A percentile compares a stretch with the other conserved stretches of the same genome.
phyloP scores from a whole-genome alignment of 2,797 vertebrate genomes.

The Micromesistius poutassou region DNA sequence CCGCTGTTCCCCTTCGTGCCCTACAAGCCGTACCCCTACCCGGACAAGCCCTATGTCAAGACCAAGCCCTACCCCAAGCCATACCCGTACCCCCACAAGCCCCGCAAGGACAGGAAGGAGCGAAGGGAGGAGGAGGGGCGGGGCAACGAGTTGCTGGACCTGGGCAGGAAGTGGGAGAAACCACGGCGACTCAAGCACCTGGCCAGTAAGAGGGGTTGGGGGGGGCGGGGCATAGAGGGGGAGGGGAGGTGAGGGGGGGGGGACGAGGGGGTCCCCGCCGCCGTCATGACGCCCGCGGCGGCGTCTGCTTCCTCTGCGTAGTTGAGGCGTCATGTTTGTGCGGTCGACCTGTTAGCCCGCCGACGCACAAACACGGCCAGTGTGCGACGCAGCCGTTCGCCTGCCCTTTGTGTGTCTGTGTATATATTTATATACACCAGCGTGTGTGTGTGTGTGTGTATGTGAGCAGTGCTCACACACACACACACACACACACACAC shows the following conservation, averaged over 20 bases:
- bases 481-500: too few species aligned
- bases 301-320: conserved; percentile 44
- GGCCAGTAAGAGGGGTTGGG: conserved; percentile 73
- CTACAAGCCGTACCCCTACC: conserved; percentile 61
- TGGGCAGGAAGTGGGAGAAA: conserved; percentile 69
- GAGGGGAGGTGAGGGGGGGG: conserved; percentile 62
- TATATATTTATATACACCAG: conserved; percentile 47
- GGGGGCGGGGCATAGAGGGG: conserved; percentile 46
- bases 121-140: conserved; percentile 50
- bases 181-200: conserved; percentile 64
- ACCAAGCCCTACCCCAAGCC: conserved; percentile 48
- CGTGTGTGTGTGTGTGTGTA: conserved; percentile 31
- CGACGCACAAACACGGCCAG: conserved; percentile 62
- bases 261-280: not conserved
- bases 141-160: conserved; percentile 72
- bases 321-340: conserved; percentile 60
- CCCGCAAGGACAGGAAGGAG: conserved; percentile 16
- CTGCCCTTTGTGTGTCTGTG: conserved; percentile 33
- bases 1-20: conserved; percentile 59
- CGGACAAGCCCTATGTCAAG: conserved; percentile 51
- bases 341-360: conserved; percentile 47
- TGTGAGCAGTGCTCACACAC: conserved; percentile 42
- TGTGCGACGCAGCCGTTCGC: conserved; percentile 46
- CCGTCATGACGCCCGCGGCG: conserved; percentile 23
- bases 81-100: conserved; percentile 65